These are phyloP conservation scores for Tetranychus piercei DNA, from an alignment of 2,888 invertebrate genomes.

Conservation along the genomic window DNA sequence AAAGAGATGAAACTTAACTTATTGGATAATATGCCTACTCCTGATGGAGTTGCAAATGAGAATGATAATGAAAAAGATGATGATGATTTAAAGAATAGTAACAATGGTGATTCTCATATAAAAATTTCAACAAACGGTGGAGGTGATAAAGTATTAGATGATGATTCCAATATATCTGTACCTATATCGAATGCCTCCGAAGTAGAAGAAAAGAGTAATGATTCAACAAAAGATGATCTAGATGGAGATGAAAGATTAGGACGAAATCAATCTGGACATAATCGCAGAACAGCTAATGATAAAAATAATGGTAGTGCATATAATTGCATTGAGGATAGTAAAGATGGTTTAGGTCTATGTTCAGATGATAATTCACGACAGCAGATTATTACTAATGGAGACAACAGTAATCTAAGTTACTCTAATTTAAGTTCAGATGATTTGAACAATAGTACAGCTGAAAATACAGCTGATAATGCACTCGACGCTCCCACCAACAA, in stretches of 20 bases:
- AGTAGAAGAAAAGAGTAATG: constrained; percentile 13
- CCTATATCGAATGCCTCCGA: constrained; percentile 16
- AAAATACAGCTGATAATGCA: not conserved
- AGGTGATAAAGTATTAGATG: constrained; percentile 8
- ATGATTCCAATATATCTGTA: constrained; percentile 16
- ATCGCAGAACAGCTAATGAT: not conserved
- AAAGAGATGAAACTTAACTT: constrained; percentile 65
- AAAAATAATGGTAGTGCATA: constrained; percentile 4
- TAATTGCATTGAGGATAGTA: not conserved
- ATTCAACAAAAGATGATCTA: not conserved
- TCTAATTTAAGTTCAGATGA: constrained; percentile 6
- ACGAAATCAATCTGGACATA: not conserved
- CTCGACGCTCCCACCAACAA: not conserved
- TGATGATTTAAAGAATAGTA: not conserved
- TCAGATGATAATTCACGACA: constrained; percentile 12
- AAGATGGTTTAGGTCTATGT: constrained; percentile 1
- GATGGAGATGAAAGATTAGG: not conserved
- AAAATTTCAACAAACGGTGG: not conserved
- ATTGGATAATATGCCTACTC: constrained; percentile 50
- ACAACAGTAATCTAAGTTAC: constrained; percentile 9
- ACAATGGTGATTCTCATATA: not conserved
- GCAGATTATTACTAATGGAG: not conserved
- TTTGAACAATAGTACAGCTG: constrained; percentile 10
- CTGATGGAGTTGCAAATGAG: not conserved
- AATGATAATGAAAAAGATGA: constrained; percentile 5